Evolutionary conservation across 1,140 invertebrate genomes (phyloP), one percentile per base, ranked within the genome.

Genomic region (Cyclina sinensis): DNA sequence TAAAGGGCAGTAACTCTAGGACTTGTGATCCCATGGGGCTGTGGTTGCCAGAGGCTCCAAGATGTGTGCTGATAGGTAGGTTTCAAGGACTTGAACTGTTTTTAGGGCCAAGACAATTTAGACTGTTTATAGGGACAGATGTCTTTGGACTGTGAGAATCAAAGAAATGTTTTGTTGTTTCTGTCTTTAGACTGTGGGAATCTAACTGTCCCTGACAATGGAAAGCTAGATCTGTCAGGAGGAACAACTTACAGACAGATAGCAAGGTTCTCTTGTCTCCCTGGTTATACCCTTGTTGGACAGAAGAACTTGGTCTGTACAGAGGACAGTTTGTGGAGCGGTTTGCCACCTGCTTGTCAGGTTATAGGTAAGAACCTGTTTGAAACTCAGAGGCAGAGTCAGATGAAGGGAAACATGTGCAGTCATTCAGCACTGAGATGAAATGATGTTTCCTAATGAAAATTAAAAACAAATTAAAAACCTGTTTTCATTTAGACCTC

Each of bases 131-230:
- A n/a, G n/a, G n/a, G n/a, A n/a, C n/a, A n/a, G n/a, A n/a, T n/a
- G n/a, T n/a, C n/a, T n/a, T n/a, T n/a, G n/a, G n/a, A n/a, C n/a
- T n/a, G n/a, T n/a, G n/a, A n/a, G n/a, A n/a, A n/a, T n/a, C n/a
- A n/a, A n/a, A n/a, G n/a, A n/a, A n/a, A n/a, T n/a, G n/a, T 43
- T 43, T 43, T 54, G 3, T 7, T 54, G 1, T 57, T 2, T 81
- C 57, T 81, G 12, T 46, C 32, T 21, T 27, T 37, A 86, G 83
- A 86, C 59, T 86, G 83, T 86, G 83, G 83, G 12, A 46, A 27
- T 14, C 32, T 86, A 39, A 14, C 65, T 7, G 43, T 16, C 21
- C 30, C 54, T 16, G 48, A 30, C 2, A 74, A 74, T 86, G 83
- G 83, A 51, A 24, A 12, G 39, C 5, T 54, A n/a, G 27, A 51